phyloP scores from a whole-genome alignment of 2,888 invertebrate genomes.

The Agrochola circellaris region DNA sequence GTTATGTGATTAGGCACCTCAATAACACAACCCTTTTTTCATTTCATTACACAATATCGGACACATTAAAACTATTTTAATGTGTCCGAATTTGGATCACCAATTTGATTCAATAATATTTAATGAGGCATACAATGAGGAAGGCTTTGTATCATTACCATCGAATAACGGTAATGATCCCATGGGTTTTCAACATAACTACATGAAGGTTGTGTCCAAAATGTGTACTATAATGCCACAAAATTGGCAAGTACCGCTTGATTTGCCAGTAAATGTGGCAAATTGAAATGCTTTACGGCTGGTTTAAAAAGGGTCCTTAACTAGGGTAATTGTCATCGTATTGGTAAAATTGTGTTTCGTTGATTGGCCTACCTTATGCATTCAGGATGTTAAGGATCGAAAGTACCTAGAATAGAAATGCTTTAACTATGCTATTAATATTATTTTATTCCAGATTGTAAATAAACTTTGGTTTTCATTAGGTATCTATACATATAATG shows the following conservation, averaged over 20 bases:
- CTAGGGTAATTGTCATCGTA: slow-evolving; percentile 54
- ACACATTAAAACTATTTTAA: slow-evolving; percentile 51
- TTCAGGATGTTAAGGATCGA: background rate
- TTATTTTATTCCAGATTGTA: background rate
- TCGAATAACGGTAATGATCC: slow-evolving; percentile 83
- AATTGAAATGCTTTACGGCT: slow-evolving; percentile 85
- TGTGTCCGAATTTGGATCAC: slow-evolving; percentile 42
- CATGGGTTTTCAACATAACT: slow-evolving; percentile 77
- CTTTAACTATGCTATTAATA: background rate
- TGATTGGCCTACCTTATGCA: background rate
- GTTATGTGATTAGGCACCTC: too few species aligned
- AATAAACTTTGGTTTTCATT: background rate
- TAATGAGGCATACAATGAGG: slow-evolving; percentile 76
- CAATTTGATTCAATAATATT: slow-evolving; percentile 68
- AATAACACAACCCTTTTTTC: too few species aligned
- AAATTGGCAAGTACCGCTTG: slow-evolving; percentile 83
- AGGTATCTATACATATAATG: background rate
- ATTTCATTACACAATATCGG: background rate
- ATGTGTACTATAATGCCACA: slow-evolving; percentile 81
- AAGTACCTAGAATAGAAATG: background rate
- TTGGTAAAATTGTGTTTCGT: slow-evolving; percentile 29
- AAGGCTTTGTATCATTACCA: slow-evolving; percentile 84
- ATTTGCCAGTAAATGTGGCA: slow-evolving; percentile 81
- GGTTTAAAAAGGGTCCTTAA: slow-evolving; percentile 78
- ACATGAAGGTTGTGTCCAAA: slow-evolving; percentile 78